phyloP scores from a whole-genome alignment of 2,113 vertebrate species.

The Myrmecophaga tridactyla region DNA sequence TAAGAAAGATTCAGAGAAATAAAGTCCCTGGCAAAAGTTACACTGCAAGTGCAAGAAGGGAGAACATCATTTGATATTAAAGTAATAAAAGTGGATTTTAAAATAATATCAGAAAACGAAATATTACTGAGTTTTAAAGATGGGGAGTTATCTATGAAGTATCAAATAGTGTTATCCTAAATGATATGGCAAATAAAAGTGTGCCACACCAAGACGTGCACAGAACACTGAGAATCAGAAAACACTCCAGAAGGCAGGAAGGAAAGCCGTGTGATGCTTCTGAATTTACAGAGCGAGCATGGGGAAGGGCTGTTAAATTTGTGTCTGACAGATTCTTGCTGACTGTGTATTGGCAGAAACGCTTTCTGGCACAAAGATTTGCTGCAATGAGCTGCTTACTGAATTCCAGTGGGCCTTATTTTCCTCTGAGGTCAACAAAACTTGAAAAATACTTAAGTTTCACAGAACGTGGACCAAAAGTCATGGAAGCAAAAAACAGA shows the following conservation, averaged over 20 bases:
- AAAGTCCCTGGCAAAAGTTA: not conserved
- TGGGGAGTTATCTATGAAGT: not conserved
- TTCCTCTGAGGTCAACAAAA: slow-evolving; percentile 39
- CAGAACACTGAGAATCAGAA: not conserved
- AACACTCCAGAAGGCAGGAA: not conserved
- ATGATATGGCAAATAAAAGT: not conserved
- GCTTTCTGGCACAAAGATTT: not conserved
- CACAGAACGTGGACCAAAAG: not conserved
- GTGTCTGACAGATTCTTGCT: slow-evolving; percentile 18
- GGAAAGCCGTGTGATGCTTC: not conserved
- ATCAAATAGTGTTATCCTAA: not conserved
- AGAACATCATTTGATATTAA: not conserved
- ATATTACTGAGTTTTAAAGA: not conserved
- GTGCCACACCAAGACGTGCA: not conserved
- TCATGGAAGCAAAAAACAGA: not conserved
- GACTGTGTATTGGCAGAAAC: slow-evolving; percentile 23
- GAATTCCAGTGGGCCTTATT: not conserved
- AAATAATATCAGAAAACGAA: not conserved
- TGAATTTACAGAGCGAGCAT: slow-evolving; percentile 29
- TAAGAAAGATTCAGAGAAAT: not conserved
- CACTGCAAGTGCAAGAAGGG: not conserved
- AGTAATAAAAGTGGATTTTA: not conserved
- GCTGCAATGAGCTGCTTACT: slow-evolving; percentile 38
- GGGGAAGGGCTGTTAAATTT: not conserved
- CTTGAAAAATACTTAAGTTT: not conserved